Conservation (phyloP, 1,140 invertebrate species). For the Heliconius melpomene region DNA sequence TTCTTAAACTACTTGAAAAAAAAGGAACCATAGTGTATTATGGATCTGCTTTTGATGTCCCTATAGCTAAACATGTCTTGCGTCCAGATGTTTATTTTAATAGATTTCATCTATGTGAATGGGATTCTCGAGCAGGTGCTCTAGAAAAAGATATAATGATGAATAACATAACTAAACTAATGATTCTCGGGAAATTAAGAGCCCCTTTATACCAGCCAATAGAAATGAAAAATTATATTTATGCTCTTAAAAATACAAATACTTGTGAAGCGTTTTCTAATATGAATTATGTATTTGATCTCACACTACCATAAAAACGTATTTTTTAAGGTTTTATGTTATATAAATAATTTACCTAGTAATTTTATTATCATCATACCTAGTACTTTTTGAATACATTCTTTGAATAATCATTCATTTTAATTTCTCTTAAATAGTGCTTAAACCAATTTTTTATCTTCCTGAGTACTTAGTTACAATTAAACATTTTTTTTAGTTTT, state of each 20-base stretch:
- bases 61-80: conserved; percentile 91
- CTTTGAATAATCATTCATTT: background rate
- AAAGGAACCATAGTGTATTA: conserved; percentile 94
- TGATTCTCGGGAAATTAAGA: conserved; percentile 85
- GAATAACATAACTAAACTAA: conserved; percentile 86
- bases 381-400: background rate
- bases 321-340: background rate
- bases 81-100: conserved; percentile 91
- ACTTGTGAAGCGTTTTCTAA: conserved; percentile 85
- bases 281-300: conserved; percentile 87
- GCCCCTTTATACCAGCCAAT: conserved; percentile 87
- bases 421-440: background rate
- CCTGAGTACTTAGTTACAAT: no score
- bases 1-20: conserved; percentile 86
- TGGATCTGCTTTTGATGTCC: conserved; percentile 95
- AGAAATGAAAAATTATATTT: conserved; percentile 86
- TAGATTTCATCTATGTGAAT: conserved; percentile 96
- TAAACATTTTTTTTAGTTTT: no score
- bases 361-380: background rate
- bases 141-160: conserved; percentile 87
- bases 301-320: conserved; percentile 65
- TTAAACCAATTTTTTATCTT: no score
- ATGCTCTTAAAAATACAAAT: conserved; percentile 86
- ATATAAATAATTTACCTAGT: background rate
- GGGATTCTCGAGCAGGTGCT: conserved; percentile 83